phyloP scores from a whole-genome alignment of 2,888 invertebrate species.

The Ectropis crepuscularia region DNA sequence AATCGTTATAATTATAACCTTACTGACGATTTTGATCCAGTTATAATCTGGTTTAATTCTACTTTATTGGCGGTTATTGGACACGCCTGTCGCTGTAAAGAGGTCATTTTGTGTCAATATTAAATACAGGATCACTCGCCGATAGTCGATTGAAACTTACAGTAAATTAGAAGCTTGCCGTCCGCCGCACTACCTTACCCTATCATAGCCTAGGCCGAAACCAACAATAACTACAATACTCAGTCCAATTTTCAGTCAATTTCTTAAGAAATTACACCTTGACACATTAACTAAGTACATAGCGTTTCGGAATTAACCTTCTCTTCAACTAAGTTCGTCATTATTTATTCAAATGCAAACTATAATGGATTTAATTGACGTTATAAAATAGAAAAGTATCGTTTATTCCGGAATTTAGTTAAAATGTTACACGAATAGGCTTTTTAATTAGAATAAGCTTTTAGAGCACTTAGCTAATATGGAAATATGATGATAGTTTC shows the following conservation, averaged over 20 bases:
- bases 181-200: constrained; percentile 75
- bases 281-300: constrained; percentile 77
- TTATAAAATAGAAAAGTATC: constrained; percentile 34
- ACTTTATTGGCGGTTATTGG: constrained; percentile 18
- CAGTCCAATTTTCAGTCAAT: constrained; percentile 84
- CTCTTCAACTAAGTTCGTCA: constrained; percentile 51
- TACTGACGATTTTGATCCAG: constrained; percentile 37
- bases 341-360: constrained; percentile 44
- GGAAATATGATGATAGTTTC: constrained; percentile 56
- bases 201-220: constrained; percentile 80
- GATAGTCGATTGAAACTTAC: constrained; percentile 57
- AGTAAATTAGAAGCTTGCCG: constrained; percentile 75
- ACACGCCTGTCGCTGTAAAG: constrained; percentile 34
- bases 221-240: constrained; percentile 80
- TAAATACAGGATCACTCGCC: constrained; percentile 56
- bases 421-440: constrained; percentile 48
- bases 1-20: constrained; percentile 21
- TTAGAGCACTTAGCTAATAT: constrained; percentile 55
- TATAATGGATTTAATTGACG: constrained; percentile 24
- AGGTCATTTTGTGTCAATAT: constrained; percentile 30
- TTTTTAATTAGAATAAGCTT: constrained; percentile 57
- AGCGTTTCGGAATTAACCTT: constrained; percentile 58
- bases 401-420: constrained; percentile 21
- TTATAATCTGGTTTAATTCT: constrained; percentile 45
- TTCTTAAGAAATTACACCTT: constrained; percentile 80